Percentiles rank a stretch among this genome's conserved stretches.
phyloP scores from a whole-genome alignment of 2,888 invertebrate genomes.

The Nomada flava region DNA sequence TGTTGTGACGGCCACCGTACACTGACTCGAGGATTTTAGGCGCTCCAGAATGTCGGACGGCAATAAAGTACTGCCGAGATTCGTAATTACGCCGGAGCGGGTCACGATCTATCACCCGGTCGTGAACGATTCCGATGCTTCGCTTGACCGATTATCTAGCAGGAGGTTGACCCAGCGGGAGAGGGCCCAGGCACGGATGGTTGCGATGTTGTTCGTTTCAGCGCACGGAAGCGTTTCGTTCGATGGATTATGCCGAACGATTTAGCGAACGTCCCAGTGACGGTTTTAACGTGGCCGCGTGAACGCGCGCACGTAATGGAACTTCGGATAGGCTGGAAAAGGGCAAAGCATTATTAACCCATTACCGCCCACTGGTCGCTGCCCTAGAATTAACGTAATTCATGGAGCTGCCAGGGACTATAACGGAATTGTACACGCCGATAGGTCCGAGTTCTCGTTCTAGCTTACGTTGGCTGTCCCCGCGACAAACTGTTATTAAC shows the following conservation, averaged over 20 bases:
- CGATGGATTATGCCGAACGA: background rate
- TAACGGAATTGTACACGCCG: constrained; percentile 56
- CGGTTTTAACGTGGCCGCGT: background rate
- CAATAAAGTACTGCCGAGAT: constrained; percentile 55
- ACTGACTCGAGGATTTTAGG: constrained; percentile 46
- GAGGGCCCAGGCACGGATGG: background rate
- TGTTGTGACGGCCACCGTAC: constrained; percentile 64
- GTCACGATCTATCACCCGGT: constrained; percentile 56
- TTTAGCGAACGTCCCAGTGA: background rate
- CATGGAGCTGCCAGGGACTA: constrained; percentile 19
- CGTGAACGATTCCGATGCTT: constrained; percentile 40
- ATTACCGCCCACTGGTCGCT: constrained; percentile 57
- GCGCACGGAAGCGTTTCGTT: constrained; percentile 8
- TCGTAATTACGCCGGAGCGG: constrained; percentile 62
- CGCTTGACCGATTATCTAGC: constrained; percentile 45
- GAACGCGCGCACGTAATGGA: constrained; percentile 34
- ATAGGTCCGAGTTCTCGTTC: constrained; percentile 46
- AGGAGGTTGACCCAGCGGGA: constrained; percentile 19
- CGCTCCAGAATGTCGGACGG: constrained; percentile 40
- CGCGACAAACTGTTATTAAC: constrained; percentile 58
- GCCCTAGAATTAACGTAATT: constrained; percentile 47
- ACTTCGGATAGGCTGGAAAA: constrained; percentile 20
- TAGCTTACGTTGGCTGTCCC: constrained; percentile 15
- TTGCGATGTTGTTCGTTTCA: background rate
- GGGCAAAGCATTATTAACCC: constrained; percentile 62